Conservation (phyloP, 2,113 vertebrate genomes). For the Rhea pennata region DNA sequence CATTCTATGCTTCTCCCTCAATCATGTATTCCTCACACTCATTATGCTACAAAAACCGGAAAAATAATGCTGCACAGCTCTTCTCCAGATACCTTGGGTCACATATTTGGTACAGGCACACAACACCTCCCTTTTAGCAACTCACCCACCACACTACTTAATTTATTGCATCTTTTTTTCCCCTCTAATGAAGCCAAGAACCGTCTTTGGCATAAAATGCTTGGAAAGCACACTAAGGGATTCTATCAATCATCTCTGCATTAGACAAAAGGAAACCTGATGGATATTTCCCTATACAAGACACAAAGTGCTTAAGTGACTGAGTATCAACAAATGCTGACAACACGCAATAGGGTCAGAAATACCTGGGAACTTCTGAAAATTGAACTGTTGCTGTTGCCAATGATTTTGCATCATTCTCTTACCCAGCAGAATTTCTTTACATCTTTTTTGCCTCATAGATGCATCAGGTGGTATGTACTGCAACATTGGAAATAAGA, state of each 20-base stretch:
- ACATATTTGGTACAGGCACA: neutral
- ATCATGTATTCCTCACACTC: neutral
- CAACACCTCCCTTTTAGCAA: neutral
- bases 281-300: neutral
- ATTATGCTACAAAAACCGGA: neutral
- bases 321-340: neutral
- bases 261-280: neutral
- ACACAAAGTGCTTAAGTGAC: accelerated
- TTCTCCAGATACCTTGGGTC: neutral
- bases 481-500: neutral
- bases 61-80: neutral
- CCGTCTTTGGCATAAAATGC: neutral
- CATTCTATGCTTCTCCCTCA: neutral
- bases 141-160: neutral
- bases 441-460: neutral
- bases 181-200: neutral
- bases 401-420: neutral
- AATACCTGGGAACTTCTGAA: neutral
- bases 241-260: neutral
- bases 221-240: neutral
- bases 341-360: neutral
- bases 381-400: neutral
- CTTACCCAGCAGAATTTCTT: neutral
- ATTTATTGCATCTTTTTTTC: neutral
- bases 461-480: neutral